Evolutionary conservation across 2,797 vertebrate species (phyloP).

Genomic region (Pempheris klunzingeri): DNA sequence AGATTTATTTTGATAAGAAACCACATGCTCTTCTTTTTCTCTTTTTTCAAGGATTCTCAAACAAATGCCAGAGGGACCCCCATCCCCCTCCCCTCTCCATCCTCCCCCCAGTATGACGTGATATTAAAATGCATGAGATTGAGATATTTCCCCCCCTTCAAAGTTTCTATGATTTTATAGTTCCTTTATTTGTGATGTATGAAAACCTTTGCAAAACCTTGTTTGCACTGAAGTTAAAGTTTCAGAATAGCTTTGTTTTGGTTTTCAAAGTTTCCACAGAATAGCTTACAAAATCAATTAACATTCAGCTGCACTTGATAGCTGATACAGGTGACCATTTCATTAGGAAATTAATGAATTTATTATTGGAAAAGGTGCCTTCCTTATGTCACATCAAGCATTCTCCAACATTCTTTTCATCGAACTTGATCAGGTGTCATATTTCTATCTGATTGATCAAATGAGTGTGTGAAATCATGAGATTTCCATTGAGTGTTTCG

Average conservation of each 20-base stretch:
- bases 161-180: conserved; percentile 82
- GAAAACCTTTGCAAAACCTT: conserved; percentile 81
- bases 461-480: conserved; percentile 75
- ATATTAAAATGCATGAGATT: conserved; percentile 91
- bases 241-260: conserved; percentile 86
- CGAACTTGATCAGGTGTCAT: conserved; percentile 77
- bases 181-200: conserved; percentile 84
- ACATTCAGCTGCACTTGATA: conserved; percentile 88
- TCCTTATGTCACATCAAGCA: conserved; percentile 83
- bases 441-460: conserved; percentile 67
- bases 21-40: conserved; percentile 88
- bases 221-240: conserved; percentile 93
- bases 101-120: conserved; percentile 78
- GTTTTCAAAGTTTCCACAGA: conserved; percentile 91
- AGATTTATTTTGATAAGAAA: conserved; percentile 99
- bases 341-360: conserved; percentile 77
- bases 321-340: conserved; percentile 88
- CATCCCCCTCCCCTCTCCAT: background rate
- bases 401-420: conserved; percentile 71
- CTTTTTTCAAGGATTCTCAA: conserved; percentile 88
- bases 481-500: conserved; percentile 93
- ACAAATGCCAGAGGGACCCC: conserved; percentile 83
- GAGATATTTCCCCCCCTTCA: conserved; percentile 75
- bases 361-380: conserved; percentile 98
- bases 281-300: conserved; percentile 73